A percentile compares a stretch with the other conserved stretches of the same genome.
Conservation (phyloP, 2,888 invertebrate species). For the Penaeus monodon region DNA sequence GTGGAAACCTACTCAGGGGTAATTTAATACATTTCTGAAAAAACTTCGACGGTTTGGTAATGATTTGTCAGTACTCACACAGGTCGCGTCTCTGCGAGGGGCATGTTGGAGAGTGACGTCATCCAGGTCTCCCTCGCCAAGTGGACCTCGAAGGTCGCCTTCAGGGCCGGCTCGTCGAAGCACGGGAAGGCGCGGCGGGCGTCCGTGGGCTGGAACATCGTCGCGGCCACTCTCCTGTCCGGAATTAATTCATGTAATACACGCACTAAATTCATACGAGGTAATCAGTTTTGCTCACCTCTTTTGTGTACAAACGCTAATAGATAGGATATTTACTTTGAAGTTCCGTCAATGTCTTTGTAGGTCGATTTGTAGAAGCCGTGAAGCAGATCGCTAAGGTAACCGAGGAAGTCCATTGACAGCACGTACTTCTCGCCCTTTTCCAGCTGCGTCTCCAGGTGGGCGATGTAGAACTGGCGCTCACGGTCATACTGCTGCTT, state of each 20-base stretch:
- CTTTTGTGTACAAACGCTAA: background rate
- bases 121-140: constrained; percentile 80
- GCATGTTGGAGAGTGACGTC: constrained; percentile 86
- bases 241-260: background rate
- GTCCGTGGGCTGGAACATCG: constrained; percentile 69
- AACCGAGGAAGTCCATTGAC: constrained; percentile 79
- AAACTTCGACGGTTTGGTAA: too few species aligned
- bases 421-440: constrained; percentile 78
- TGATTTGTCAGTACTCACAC: constrained; percentile 72
- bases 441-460: constrained; percentile 75
- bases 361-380: constrained; percentile 89
- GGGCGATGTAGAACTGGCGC: constrained; percentile 80
- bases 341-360: constrained; percentile 69
- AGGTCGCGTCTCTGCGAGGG: constrained; percentile 69
- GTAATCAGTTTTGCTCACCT: background rate
- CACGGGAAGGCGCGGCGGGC: constrained; percentile 81
- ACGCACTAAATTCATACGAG: background rate
- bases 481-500: constrained; percentile 37
- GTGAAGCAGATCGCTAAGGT: constrained; percentile 81
- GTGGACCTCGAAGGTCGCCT: constrained; percentile 83
- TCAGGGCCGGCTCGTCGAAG: constrained; percentile 88
- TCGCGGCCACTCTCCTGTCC: constrained; percentile 69
- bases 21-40: too few species aligned
- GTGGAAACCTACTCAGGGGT: too few species aligned
- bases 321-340: constrained; percentile 18